Conservation (phyloP, 2,797 vertebrate species). For the Pseudochaenichthys georgianus region DNA sequence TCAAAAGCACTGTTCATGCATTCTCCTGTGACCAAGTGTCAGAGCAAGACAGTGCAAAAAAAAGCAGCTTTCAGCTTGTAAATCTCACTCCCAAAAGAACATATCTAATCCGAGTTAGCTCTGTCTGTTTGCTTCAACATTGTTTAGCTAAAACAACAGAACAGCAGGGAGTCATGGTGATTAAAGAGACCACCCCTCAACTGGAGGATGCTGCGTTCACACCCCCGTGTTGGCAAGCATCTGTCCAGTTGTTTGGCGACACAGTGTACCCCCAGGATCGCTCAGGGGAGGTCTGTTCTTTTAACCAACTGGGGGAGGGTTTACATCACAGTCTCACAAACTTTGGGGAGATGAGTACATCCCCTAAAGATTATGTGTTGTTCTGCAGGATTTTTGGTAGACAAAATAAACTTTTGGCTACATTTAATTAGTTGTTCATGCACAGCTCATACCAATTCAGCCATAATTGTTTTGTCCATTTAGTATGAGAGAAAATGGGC, state of each 20-base stretch:
- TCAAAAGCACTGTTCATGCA: background rate
- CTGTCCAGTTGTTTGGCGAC: slow-evolving; percentile 47
- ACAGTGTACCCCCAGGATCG: background rate
- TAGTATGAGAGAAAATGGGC: background rate
- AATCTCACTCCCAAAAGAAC: slow-evolving; percentile 54
- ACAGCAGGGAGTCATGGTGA: slow-evolving; percentile 67
- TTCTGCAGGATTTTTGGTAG: slow-evolving; percentile 1
- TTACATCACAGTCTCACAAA: slow-evolving; percentile 36
- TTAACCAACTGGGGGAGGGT: slow-evolving; percentile 32
- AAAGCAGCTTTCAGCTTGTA: slow-evolving; percentile 41
- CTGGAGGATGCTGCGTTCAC: slow-evolving; percentile 57
- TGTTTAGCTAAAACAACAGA: slow-evolving; percentile 61
- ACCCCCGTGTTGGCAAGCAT: slow-evolving; percentile 62
- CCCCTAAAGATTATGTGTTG: slow-evolving; percentile 4
- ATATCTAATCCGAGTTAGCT: slow-evolving; percentile 60
- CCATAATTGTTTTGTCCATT: background rate
- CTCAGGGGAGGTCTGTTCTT: slow-evolving; percentile 27
- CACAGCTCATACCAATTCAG: background rate
- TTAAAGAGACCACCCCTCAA: slow-evolving; percentile 69
- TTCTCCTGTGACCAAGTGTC: slow-evolving; percentile 24
- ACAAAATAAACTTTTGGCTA: slow-evolving; percentile 2
- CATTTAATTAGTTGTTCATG: background rate
- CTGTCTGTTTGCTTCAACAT: slow-evolving; percentile 51
- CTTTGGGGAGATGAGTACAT: slow-evolving; percentile 22
- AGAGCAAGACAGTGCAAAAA: background rate